Evolutionary conservation across 2,888 invertebrate species (phyloP).

Genomic region (Cinara cedri): DNA sequence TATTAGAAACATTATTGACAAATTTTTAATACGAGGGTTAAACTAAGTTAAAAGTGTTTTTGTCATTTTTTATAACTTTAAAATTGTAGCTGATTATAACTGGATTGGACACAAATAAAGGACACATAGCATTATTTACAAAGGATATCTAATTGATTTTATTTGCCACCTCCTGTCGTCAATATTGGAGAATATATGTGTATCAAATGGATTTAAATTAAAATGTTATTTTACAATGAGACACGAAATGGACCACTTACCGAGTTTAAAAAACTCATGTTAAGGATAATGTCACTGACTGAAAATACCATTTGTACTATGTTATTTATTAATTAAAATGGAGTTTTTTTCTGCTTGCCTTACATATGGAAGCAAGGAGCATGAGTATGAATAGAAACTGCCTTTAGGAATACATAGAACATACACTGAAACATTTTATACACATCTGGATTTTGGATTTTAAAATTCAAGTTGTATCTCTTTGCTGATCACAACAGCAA

Average conservation of each 20-base stretch:
- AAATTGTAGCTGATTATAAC: conserved; percentile 55
- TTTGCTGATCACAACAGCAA: background rate
- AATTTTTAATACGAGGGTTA: conserved; percentile 52
- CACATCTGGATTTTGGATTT: conserved; percentile 27
- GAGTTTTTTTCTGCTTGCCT: background rate
- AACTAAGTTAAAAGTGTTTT: conserved; percentile 50
- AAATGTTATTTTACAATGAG: conserved; percentile 21
- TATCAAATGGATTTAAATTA: conserved; percentile 37
- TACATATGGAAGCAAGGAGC: conserved; percentile 3
- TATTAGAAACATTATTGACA: conserved; percentile 40
- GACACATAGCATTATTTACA: conserved; percentile 51
- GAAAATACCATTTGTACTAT: conserved; percentile 15
- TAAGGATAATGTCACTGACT: background rate
- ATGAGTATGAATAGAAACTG: conserved; percentile 11
- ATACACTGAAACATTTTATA: background rate
- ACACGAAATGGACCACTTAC: conserved; percentile 27
- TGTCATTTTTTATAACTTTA: conserved; percentile 49
- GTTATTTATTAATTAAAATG: conserved; percentile 26
- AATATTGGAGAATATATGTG: conserved; percentile 23
- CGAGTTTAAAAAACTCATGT: conserved; percentile 9
- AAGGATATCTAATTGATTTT: conserved; percentile 55
- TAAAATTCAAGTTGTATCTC: conserved; percentile 12
- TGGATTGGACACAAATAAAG: conserved; percentile 56
- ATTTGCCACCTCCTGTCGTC: conserved; percentile 48
- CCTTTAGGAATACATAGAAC: conserved; percentile 22